Conservation (phyloP, 2,888 invertebrate species). For the Malthinus seriepunctatus region DNA sequence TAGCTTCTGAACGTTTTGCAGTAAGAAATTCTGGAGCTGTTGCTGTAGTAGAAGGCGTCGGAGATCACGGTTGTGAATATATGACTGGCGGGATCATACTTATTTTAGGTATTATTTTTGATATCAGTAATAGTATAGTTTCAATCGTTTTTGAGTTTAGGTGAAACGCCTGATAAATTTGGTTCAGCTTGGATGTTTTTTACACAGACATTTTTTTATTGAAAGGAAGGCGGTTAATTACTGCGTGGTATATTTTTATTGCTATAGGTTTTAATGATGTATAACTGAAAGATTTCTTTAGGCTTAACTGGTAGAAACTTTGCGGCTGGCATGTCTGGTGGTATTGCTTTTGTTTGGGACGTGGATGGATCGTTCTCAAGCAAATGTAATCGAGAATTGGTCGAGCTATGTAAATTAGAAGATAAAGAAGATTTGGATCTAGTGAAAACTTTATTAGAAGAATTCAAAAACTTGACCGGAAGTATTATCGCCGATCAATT, state of each 20-base stretch:
- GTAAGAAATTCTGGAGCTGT: conserved; percentile 96
- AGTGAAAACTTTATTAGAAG: conserved; percentile 76
- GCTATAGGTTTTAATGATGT: background rate
- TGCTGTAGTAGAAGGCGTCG: conserved; percentile 97
- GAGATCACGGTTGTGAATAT: conserved; percentile 99
- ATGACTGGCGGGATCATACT: conserved; percentile 96
- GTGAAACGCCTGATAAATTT: conserved; percentile 3
- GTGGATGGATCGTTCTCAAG: conserved; percentile 81
- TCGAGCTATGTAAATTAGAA: conserved; percentile 86
- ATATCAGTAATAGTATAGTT: conserved; percentile 2
- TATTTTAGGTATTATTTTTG: conserved; percentile 63
- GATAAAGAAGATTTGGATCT: conserved; percentile 74
- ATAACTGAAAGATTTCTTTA: conserved; percentile 20
- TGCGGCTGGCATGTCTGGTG: conserved; percentile 98
- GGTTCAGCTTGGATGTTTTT: conserved; percentile 2
- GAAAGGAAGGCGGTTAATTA: conserved; percentile 7
- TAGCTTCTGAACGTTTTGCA: conserved; percentile 97
- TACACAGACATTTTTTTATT: conserved; percentile 8
- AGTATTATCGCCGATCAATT: conserved; percentile 76
- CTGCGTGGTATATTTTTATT: conserved; percentile 3
- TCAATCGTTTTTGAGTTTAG: conserved; percentile 7
- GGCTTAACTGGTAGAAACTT: conserved; percentile 97
- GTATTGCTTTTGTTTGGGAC: conserved; percentile 92
- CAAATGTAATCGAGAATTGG: conserved; percentile 93
- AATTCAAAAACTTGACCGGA: conserved; percentile 87